These are phyloP conservation scores for Catagonus wagneri DNA, from an alignment of 2,113 vertebrate species.

Conservation along the genomic window DNA sequence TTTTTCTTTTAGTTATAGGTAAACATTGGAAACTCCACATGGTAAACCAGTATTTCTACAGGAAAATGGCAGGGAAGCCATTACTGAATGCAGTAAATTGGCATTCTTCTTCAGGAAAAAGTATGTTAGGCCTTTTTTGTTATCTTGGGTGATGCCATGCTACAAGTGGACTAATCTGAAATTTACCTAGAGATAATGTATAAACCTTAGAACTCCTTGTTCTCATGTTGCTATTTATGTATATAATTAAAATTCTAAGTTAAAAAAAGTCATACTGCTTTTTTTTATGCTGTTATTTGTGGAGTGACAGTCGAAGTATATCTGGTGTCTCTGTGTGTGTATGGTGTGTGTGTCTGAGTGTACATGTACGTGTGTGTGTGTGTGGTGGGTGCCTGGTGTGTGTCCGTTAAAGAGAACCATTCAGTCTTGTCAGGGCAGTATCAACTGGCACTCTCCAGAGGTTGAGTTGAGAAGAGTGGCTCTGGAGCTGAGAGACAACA, in stretches of 20 bases:
- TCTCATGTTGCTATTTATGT: constrained; percentile 86
- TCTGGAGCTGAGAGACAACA: constrained; percentile 50
- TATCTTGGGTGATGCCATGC: constrained; percentile 65
- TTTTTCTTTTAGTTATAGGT: constrained; percentile 83
- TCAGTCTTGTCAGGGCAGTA: constrained; percentile 28
- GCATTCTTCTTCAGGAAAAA: constrained; percentile 82
- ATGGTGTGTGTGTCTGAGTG: neutral
- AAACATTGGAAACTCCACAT: constrained; percentile 74
- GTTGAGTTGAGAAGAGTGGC: neutral
- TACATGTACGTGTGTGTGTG: neutral
- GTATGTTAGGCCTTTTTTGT: constrained; percentile 59
- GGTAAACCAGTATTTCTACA: constrained; percentile 77
- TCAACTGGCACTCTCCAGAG: neutral
- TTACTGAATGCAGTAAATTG: constrained; percentile 82
- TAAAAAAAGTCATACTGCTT: constrained; percentile 42
- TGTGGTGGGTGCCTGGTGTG: neutral
- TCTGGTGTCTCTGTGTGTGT: constrained; percentile 9
- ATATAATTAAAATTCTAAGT: constrained; percentile 86
- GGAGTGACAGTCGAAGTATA: neutral
- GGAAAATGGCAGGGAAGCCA: constrained; percentile 71
- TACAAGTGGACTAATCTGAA: constrained; percentile 64
- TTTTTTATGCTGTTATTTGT: neutral
- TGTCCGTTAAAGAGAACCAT: neutral
- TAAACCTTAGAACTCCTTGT: constrained; percentile 77
- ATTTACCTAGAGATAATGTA: constrained; percentile 79